These are phyloP conservation scores for Corvus moneduloides DNA, from an alignment of 2,113 vertebrate genomes.

Conservation along the genomic window DNA sequence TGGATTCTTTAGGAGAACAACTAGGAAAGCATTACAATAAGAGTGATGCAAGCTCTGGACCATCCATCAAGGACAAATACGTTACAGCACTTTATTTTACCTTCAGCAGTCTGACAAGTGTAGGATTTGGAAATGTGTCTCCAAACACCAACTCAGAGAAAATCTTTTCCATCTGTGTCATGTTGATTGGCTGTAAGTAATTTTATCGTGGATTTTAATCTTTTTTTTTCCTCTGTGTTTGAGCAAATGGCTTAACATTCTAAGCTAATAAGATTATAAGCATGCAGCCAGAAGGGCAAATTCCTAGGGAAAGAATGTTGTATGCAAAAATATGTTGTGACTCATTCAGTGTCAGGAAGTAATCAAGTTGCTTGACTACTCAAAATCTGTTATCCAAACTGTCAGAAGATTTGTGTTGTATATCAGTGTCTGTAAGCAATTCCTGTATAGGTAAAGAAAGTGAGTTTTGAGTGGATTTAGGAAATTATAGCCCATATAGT, in stretches of 20 bases:
- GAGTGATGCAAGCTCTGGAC: slow-evolving; percentile 91
- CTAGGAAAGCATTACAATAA: slow-evolving; percentile 96
- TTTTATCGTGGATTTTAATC: not conserved
- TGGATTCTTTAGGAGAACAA: slow-evolving; percentile 95
- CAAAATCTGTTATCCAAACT: slow-evolving; percentile 13
- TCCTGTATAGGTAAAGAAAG: not conserved
- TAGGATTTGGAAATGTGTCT: slow-evolving; percentile 98
- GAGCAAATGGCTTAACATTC: not conserved
- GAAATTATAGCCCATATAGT: not conserved
- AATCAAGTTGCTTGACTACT: not conserved
- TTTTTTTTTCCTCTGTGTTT: not conserved
- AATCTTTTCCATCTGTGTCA: slow-evolving; percentile 99
- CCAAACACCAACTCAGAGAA: slow-evolving; percentile 99
- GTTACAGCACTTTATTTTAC: slow-evolving; percentile 99
- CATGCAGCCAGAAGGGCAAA: not conserved
- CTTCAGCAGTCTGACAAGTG: slow-evolving; percentile 98
- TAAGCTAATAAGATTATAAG: not conserved
- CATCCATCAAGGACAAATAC: slow-evolving; percentile 99
- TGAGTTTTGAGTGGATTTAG: not conserved
- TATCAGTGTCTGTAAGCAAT: not conserved
- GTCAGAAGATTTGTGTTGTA: not conserved
- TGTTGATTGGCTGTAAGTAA: slow-evolving; percentile 99
- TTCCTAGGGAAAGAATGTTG: not conserved
- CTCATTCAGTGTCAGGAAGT: not conserved
- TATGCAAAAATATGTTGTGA: not conserved